These are phyloP conservation scores for Copidosoma aretas DNA, from an alignment of 2,888 invertebrate genomes.

Conservation along the genomic window DNA sequence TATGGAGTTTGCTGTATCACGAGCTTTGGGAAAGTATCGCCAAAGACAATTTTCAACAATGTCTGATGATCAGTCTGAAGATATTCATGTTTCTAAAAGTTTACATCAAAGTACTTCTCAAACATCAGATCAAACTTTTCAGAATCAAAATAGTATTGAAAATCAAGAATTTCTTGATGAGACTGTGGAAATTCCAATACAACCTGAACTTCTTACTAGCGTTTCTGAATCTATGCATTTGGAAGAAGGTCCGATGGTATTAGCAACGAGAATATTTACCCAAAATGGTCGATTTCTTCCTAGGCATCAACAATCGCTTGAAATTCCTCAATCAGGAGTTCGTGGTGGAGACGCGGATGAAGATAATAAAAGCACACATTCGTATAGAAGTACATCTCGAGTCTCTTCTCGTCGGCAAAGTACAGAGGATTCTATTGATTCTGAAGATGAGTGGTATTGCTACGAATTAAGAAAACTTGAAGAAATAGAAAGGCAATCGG, in stretches of 20 bases:
- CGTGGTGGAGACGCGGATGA: constrained; percentile 73
- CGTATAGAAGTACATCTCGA: constrained; percentile 84
- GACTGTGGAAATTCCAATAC: constrained; percentile 50
- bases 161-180: constrained; percentile 47
- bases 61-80: constrained; percentile 69
- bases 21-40: constrained; percentile 81
- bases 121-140: not conserved
- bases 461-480: constrained; percentile 87
- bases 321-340: constrained; percentile 73
- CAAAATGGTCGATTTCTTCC: constrained; percentile 64
- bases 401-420: constrained; percentile 88
- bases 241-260: constrained; percentile 73
- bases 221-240: constrained; percentile 66
- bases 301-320: constrained; percentile 78
- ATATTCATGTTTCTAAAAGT: too few relatives aligned
- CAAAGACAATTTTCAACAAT: constrained; percentile 75
- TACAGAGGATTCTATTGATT: constrained; percentile 91
- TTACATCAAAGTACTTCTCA: too few relatives aligned
- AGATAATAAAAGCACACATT: constrained; percentile 85
- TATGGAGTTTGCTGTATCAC: constrained; percentile 84
- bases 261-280: constrained; percentile 61
- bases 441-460: constrained; percentile 92
- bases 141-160: too few relatives aligned
- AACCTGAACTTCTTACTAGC: constrained; percentile 55
- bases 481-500: constrained; percentile 81